Evolutionary conservation across 1,140 invertebrate genomes (phyloP).

Genomic region (Musca vetustissima): DNA sequence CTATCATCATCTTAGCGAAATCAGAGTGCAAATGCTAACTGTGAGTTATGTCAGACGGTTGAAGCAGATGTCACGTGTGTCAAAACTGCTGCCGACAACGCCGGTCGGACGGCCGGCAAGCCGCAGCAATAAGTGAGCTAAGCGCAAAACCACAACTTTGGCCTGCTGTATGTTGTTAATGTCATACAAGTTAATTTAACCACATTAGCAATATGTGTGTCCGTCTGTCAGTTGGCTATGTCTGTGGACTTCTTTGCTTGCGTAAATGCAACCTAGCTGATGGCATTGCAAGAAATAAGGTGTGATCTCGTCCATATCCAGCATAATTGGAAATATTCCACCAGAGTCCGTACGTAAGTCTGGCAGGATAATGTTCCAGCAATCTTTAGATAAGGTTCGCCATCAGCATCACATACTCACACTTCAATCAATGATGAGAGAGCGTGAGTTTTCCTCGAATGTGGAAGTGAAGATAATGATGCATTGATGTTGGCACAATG

Average conservation of each 20-base stretch:
- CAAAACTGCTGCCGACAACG: conserved; percentile 27
- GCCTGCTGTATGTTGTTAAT: conserved; percentile 1
- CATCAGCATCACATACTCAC: not conserved
- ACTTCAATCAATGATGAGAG: too few relatives aligned
- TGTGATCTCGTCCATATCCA: not conserved
- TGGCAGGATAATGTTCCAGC: conserved; percentile 9
- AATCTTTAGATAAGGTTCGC: not conserved
- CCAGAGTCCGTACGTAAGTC: too few relatives aligned
- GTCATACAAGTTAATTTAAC: conserved; percentile 24
- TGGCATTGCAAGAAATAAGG: not conserved
- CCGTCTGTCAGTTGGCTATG: not conserved
- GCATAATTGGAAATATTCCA: too few relatives aligned
- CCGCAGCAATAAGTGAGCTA: not conserved
- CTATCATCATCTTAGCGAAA: conserved; percentile 46
- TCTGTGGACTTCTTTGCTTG: not conserved
- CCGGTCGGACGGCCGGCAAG: too few relatives aligned
- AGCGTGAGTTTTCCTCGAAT: too few relatives aligned
- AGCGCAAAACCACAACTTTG: not conserved
- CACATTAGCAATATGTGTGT: conserved; percentile 8
- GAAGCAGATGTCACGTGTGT: conserved; percentile 29
- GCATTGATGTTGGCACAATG: conserved; percentile 5
- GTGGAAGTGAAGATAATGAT: not conserved
- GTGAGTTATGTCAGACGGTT: conserved; percentile 19
- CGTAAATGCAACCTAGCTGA: not conserved
- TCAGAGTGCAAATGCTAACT: conserved; percentile 8